These are phyloP conservation scores for Pelmatolapia mariae DNA, from an alignment of 2,113 vertebrate species.

Conservation along the genomic window DNA sequence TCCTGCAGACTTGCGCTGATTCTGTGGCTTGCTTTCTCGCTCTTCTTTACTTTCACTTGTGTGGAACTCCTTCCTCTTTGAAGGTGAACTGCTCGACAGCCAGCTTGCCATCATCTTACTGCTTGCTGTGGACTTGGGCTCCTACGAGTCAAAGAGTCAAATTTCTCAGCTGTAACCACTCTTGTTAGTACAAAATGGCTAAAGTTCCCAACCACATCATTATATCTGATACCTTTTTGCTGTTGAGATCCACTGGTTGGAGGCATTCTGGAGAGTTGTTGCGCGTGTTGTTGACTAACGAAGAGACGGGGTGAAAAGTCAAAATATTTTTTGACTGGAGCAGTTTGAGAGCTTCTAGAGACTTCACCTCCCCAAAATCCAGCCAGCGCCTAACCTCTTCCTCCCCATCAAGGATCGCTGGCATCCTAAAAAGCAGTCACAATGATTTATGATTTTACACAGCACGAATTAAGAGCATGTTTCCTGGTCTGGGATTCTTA, in stretches of 20 bases:
- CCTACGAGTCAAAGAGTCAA: constrained; percentile 54
- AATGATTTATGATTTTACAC: background rate
- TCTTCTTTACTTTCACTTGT: constrained; percentile 45
- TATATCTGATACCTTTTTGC: constrained; percentile 71
- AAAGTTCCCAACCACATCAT: background rate
- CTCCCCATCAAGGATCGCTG: constrained; percentile 88
- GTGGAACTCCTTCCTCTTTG: constrained; percentile 73
- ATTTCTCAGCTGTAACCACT: background rate
- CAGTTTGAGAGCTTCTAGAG: constrained; percentile 83
- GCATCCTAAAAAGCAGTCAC: constrained; percentile 79
- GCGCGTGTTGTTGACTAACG: constrained; percentile 82
- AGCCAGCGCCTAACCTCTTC: constrained; percentile 89
- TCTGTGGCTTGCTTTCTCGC: background rate
- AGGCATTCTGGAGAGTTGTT: constrained; percentile 86
- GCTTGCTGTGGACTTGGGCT: constrained; percentile 68
- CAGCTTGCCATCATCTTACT: constrained; percentile 83
- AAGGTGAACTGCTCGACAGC: constrained; percentile 75
- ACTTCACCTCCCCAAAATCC: constrained; percentile 84
- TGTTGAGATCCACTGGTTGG: constrained; percentile 67
- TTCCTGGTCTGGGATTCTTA: constrained; percentile 11
- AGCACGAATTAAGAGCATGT: background rate
- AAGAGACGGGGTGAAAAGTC: constrained; percentile 85
- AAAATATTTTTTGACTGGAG: constrained; percentile 81
- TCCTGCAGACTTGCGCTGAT: constrained; percentile 67
- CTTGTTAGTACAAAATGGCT: background rate